phyloP scores from a whole-genome alignment of 2,888 invertebrate genomes.

The Smittia aterrima region DNA sequence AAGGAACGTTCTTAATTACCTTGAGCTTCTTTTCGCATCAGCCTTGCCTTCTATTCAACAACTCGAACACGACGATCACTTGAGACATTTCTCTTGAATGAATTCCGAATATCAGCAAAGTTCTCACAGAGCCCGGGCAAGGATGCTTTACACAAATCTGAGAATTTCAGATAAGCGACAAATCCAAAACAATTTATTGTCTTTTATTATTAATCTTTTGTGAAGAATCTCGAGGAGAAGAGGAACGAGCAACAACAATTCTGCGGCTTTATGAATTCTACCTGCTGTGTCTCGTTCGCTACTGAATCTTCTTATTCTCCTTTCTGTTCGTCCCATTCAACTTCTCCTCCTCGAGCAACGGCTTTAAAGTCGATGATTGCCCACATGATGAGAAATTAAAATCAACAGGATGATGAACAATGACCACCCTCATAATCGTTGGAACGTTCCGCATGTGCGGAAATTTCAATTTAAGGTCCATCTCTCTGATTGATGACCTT shows the following conservation, averaged over 20 bases:
- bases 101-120: not conserved
- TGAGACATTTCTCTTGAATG: not conserved
- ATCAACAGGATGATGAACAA: not conserved
- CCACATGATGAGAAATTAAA: conserved; percentile 17
- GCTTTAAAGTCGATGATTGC: conserved; percentile 6
- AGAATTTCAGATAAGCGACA: not conserved
- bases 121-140: not conserved
- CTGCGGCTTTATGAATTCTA: conserved; percentile 37
- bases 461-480: conserved; percentile 37
- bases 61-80: not conserved
- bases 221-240: conserved; percentile 21
- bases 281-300: conserved; percentile 39
- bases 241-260: conserved; percentile 6
- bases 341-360: not conserved
- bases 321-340: conserved; percentile 5
- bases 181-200: not conserved
- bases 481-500: conserved; percentile 38
- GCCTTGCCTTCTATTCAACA: not conserved
- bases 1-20: conserved; percentile 37
- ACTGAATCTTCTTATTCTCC: conserved; percentile 25
- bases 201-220: conserved; percentile 36
- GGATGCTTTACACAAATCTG: not conserved
- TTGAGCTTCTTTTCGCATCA: not conserved
- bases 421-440: conserved; percentile 34
- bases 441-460: conserved; percentile 29